Evolutionary conservation across 2,797 vertebrate species (phyloP).

Genomic region (Lutjanus argentimaculatus): DNA sequence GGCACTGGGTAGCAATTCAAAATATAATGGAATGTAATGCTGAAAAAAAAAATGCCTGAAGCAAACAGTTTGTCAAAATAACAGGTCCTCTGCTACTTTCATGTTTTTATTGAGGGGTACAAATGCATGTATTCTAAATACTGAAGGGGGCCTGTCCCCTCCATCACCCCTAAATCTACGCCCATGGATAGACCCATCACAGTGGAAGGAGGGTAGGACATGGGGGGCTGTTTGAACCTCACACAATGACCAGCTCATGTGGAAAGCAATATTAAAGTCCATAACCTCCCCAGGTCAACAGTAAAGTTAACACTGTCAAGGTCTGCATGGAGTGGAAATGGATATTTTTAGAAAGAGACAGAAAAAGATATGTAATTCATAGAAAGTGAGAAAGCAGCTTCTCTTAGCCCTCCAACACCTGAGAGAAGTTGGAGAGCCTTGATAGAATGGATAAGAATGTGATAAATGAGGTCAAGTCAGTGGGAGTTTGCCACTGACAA

Average conservation of each 20-base stretch:
- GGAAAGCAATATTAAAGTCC: background rate
- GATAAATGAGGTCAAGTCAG: background rate
- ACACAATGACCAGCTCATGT: background rate
- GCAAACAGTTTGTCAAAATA: too few relatives aligned
- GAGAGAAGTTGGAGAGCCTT: background rate
- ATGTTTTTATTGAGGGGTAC: too few relatives aligned
- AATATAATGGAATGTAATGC: too few relatives aligned
- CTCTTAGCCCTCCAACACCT: background rate
- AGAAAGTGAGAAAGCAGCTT: background rate
- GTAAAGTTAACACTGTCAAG: background rate
- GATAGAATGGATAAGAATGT: constrained; percentile 19
- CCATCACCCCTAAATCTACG: too few relatives aligned
- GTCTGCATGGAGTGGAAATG: background rate
- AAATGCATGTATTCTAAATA: too few relatives aligned
- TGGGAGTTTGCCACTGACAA: background rate
- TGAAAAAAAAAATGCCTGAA: too few relatives aligned
- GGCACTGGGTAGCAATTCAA: too few relatives aligned
- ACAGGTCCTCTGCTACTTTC: too few relatives aligned
- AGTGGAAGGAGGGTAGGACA: background rate
- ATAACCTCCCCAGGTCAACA: background rate
- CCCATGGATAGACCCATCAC: too few relatives aligned
- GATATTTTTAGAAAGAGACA: background rate
- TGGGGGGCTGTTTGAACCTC: background rate
- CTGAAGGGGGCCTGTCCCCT: too few relatives aligned
- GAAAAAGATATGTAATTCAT: background rate